Evolutionary conservation across 2,797 vertebrate species (phyloP).

Genomic region (Chelmon rostratus): DNA sequence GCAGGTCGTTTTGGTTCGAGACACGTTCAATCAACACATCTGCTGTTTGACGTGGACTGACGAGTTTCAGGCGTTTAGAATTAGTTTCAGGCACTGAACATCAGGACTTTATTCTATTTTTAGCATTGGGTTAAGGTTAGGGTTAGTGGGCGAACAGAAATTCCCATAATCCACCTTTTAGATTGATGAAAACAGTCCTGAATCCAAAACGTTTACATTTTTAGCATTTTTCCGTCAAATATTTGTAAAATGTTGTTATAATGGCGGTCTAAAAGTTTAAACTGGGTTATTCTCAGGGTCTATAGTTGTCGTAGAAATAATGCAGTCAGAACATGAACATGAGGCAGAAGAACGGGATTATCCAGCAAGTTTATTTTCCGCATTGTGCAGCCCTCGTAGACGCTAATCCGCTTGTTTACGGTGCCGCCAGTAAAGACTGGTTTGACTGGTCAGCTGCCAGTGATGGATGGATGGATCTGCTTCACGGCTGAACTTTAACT

Average conservation of each 20-base stretch:
- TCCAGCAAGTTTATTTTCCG: conserved; percentile 12
- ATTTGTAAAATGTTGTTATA: neutral
- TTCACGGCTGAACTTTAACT: no score
- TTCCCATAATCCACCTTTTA: no score
- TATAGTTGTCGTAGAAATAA: neutral
- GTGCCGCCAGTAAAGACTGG: neutral
- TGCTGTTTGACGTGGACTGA: neutral
- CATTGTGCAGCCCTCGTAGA: neutral
- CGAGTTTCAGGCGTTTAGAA: no score
- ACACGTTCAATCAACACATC: neutral
- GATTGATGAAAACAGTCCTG: no score
- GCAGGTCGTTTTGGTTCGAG: neutral
- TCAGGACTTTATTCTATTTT: neutral
- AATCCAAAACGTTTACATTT: no score
- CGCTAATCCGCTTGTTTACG: neutral
- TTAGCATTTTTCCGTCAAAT: neutral
- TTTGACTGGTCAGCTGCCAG: conserved; percentile 2
- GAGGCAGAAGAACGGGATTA: neutral
- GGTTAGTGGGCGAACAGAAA: no score
- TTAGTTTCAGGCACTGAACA: conserved; percentile 1
- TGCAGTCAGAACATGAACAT: neutral
- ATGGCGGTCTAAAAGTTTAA: neutral
- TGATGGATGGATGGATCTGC: neutral
- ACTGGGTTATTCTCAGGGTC: neutral
- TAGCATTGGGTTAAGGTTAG: neutral